phyloP scores from a whole-genome alignment of 2,797 vertebrate species.

The Melanotaenia trifasciata region DNA sequence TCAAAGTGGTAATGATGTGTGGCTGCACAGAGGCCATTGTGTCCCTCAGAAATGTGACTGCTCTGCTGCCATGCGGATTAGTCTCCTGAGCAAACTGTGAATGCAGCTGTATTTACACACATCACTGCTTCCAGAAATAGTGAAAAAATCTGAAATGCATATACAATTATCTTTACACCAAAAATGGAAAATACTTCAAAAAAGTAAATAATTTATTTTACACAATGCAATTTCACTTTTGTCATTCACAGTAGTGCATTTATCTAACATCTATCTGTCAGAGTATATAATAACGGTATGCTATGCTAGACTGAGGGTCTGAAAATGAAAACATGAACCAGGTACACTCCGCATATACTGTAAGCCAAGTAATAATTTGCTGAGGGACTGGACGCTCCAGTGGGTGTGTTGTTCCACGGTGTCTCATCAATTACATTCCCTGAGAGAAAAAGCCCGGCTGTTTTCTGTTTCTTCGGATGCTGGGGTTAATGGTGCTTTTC shows the following conservation, averaged over 20 bases:
- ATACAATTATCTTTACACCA: slow-evolving; percentile 24
- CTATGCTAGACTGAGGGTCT: slow-evolving; percentile 13
- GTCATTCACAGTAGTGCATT: background rate
- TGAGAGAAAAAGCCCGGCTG: slow-evolving; percentile 73
- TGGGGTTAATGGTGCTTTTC: slow-evolving; percentile 73
- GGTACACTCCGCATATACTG: slow-evolving; percentile 54
- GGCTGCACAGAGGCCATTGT: slow-evolving; percentile 9
- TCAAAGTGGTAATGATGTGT: slow-evolving; percentile 22
- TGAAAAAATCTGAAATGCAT: slow-evolving; percentile 26
- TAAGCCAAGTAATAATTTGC: slow-evolving; percentile 75
- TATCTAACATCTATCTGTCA: background rate
- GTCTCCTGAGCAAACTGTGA: slow-evolving; percentile 49
- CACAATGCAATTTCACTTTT: background rate
- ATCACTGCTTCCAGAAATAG: slow-evolving; percentile 39
- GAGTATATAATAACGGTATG: background rate
- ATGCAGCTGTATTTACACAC: slow-evolving; percentile 62
- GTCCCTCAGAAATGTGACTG: slow-evolving; percentile 46
- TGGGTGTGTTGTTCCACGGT: slow-evolving; percentile 75
- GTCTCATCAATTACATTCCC: slow-evolving; percentile 81
- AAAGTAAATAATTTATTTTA: background rate
- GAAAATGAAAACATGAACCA: slow-evolving; percentile 50
- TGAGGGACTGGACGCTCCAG: slow-evolving; percentile 73
- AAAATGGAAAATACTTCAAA: slow-evolving; percentile 11
- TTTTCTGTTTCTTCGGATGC: slow-evolving; percentile 69
- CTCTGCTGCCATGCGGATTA: slow-evolving; percentile 56